Evolutionary conservation across 2,888 invertebrate genomes (phyloP).

Genomic region (Macaria notata): DNA sequence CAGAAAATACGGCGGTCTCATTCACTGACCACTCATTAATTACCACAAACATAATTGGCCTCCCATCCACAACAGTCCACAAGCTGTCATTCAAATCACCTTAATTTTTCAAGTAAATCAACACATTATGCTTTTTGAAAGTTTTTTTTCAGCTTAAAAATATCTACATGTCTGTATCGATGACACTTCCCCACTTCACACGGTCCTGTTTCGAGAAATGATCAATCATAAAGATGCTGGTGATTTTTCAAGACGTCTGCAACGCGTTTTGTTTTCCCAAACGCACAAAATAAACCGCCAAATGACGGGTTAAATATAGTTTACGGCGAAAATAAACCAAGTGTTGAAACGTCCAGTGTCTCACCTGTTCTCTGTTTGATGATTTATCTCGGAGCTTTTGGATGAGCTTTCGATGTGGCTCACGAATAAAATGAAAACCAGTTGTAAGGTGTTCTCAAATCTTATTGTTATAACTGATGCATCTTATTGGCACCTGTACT

Average conservation of each 20-base stretch:
- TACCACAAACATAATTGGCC: conserved; percentile 21
- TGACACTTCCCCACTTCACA: conserved; percentile 36
- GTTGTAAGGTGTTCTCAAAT: no score
- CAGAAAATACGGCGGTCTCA: no score
- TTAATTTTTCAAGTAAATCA: conserved; percentile 65
- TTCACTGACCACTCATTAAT: no score
- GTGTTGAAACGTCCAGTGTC: conserved; percentile 59
- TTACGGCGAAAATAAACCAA: conserved; percentile 59
- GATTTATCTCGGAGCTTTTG: conserved; percentile 47
- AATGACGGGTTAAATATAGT: conserved; percentile 65
- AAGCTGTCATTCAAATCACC: conserved; percentile 49
- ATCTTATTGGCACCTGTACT: no score
- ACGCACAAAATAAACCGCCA: conserved; percentile 60
- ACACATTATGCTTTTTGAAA: conserved; percentile 57
- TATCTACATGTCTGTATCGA: conserved; percentile 42
- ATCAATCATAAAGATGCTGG: conserved; percentile 77
- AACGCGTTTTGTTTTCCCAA: conserved; percentile 71
- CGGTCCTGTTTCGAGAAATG: conserved; percentile 70
- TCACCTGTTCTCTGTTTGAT: conserved; percentile 57
- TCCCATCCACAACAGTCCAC: conserved; percentile 40
- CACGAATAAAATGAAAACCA: no score
- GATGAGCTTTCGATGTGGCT: conserved; percentile 28
- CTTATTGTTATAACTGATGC: no score
- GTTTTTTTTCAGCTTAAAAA: conserved; percentile 34
- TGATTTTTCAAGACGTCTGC: conserved; percentile 73